These are phyloP conservation scores for Diprion similis DNA, from an alignment of 1,140 invertebrate genomes.

Conservation along the genomic window DNA sequence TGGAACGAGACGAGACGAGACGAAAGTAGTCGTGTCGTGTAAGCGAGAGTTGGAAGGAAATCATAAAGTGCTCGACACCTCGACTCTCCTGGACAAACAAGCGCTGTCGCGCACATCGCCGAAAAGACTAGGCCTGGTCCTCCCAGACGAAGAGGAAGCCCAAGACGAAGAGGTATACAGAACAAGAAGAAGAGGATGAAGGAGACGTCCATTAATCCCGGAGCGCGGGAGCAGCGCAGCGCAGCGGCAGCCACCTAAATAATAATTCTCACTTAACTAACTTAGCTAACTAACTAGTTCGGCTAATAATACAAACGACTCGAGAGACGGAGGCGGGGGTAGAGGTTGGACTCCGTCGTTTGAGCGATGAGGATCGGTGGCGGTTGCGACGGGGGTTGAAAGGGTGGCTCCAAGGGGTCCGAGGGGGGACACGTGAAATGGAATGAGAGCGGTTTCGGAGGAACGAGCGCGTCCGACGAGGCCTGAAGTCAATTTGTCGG, in stretches of 20 bases:
- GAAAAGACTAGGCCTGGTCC: constrained; percentile 25
- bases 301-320: constrained; percentile 58
- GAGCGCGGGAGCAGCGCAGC: constrained; percentile 12
- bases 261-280: constrained; percentile 63
- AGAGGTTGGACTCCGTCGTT: constrained; percentile 1
- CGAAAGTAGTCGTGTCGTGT: constrained; percentile 31
- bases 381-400: constrained; percentile 21
- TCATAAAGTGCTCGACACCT: constrained; percentile 59
- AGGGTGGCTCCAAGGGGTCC: constrained; percentile 6
- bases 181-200: neutral
- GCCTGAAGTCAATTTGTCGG: constrained; percentile 63
- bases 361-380: constrained; percentile 21
- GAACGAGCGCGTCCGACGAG: constrained; percentile 35
- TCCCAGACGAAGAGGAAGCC: constrained; percentile 17
- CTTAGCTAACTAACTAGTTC: constrained; percentile 57
- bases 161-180: constrained; percentile 5
- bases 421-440: constrained; percentile 5
- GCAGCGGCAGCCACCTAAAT: constrained; percentile 48
- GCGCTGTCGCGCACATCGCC: constrained; percentile 26
- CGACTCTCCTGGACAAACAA: constrained; percentile 58
- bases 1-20: neutral
- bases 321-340: constrained; percentile 41
- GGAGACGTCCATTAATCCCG: constrained; percentile 2
- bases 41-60: constrained; percentile 47
- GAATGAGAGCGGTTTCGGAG: constrained; percentile 21